Conservation (phyloP, 2,113 vertebrate genomes). For the Psophia crepitans region DNA sequence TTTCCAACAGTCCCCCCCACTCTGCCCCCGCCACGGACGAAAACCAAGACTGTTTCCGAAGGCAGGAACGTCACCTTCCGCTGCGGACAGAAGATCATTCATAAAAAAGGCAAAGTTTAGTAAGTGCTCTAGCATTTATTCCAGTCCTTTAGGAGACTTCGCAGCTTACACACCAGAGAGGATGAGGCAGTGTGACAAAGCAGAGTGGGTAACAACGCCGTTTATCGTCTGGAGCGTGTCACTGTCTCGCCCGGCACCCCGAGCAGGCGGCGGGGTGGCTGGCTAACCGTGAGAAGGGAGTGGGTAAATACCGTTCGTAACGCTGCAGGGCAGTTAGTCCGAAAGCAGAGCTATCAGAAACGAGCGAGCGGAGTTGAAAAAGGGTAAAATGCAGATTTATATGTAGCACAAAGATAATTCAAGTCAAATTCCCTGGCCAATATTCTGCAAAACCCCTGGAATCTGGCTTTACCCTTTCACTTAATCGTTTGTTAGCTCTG, state of each 20-base stretch:
- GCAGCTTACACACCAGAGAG: not conserved
- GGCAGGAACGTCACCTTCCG: slow-evolving; percentile 93
- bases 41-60: slow-evolving; percentile 88
- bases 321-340: not conserved
- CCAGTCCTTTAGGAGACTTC: not conserved
- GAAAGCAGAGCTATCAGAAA: not conserved
- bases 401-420: not conserved
- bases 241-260: not conserved
- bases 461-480: not conserved
- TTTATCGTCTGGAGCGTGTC: not conserved
- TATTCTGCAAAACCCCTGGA: fast-evolving
- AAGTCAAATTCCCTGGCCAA: no score
- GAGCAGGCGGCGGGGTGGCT: not conserved
- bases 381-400: not conserved
- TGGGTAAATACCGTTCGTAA: fast-evolving
- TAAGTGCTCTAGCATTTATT: slow-evolving; percentile 72
- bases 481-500: not conserved
- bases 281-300: not conserved
- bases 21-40: slow-evolving; percentile 83
- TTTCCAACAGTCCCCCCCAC: slow-evolving; percentile 88
- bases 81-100: slow-evolving; percentile 92
- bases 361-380: not conserved
- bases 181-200: not conserved
- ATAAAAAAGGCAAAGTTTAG: slow-evolving; percentile 94
- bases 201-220: fast-evolving